Base-by-base conservation (phyloP, 2,888 invertebrate genomes). In the Caenorhabditis virilis region DNA sequence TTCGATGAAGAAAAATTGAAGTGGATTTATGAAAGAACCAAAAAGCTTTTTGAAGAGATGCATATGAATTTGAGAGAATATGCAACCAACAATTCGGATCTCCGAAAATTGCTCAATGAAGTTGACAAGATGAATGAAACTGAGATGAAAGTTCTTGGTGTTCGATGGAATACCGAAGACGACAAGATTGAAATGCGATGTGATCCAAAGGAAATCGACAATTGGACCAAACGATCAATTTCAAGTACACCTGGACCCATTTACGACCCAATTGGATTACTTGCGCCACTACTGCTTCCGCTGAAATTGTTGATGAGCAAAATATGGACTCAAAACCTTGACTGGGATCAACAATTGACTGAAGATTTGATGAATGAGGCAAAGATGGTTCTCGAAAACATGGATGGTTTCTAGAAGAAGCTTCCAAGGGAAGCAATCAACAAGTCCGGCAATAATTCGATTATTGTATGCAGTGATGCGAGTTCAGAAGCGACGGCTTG, bases 41-140 rank as follows among this genome's bases (percentile, higher is more conserved):
- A 25, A 0, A 20, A 25, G 11, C 15, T 36, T 7, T 62, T 52
- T 18, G 9, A 35, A 2, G 16, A 22, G 16, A 18, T 45, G 6
- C 7, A 30, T 1, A 69, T 68, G 63, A 61, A 69, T 26, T 33
- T 69, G 3, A 20, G 58, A 30, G 58, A 65, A 25, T 69, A 27
- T 25, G 9, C 1, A 3, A 74, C 71, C 1, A 78, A 77, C 46
- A 54, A 52, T 15, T 9, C 2, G 16, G 23, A 57, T 25, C 26
- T 67, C 15, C 2, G 7, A 15, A 26, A 25, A 11, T 5, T 11
- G 22, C 4, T 42, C 11, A 6, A 11, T 11, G 22, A 20, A 9
- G 6, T 18, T 5, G 42, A 42, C n/a, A 20, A 9, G 18, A 15
- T 15, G 23, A 20, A 13, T 6, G 42, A 42, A 22, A 13, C 11